Evolutionary conservation across 2,797 vertebrate genomes (phyloP).

Genomic region (Masticophis lateralis): DNA sequence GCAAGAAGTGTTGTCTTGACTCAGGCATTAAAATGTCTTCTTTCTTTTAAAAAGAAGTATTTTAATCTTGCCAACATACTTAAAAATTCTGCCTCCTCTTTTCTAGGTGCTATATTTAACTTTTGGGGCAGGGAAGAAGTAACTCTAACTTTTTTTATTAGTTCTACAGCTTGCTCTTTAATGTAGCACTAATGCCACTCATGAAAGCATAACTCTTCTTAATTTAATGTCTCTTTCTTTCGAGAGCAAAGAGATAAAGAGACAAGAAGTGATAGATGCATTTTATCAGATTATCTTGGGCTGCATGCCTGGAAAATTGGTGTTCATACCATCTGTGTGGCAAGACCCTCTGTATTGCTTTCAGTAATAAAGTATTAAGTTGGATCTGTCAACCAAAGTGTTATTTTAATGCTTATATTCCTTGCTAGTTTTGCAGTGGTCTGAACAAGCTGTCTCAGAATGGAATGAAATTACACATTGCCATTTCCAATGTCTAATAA

Average conservation of each 20-base stretch:
- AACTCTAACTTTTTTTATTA: neutral
- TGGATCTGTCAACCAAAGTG: neutral
- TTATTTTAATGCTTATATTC: neutral
- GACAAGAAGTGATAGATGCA: neutral
- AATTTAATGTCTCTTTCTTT: neutral
- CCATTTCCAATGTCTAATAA: neutral
- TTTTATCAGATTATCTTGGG: neutral
- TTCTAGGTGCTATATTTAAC: neutral
- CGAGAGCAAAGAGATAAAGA: neutral
- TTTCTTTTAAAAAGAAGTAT: neutral
- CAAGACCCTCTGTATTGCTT: neutral
- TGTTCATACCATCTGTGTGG: neutral
- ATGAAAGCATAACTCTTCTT: neutral
- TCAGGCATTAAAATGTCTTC: neutral
- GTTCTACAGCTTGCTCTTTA: neutral
- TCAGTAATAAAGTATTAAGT: neutral
- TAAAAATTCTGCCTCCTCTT: neutral
- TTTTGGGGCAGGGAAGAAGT: neutral
- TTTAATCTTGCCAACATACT: neutral
- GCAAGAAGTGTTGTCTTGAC: neutral
- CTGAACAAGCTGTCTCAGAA: neutral
- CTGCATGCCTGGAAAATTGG: neutral
- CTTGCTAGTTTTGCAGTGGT: slow-evolving; percentile 3
- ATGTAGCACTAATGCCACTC: neutral
- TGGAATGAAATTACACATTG: slow-evolving; percentile 26